A percentile compares a stretch with the other conserved stretches of the same genome.
phyloP scores from a whole-genome alignment of 1,140 invertebrate genomes.

The Heliothis virescens region DNA sequence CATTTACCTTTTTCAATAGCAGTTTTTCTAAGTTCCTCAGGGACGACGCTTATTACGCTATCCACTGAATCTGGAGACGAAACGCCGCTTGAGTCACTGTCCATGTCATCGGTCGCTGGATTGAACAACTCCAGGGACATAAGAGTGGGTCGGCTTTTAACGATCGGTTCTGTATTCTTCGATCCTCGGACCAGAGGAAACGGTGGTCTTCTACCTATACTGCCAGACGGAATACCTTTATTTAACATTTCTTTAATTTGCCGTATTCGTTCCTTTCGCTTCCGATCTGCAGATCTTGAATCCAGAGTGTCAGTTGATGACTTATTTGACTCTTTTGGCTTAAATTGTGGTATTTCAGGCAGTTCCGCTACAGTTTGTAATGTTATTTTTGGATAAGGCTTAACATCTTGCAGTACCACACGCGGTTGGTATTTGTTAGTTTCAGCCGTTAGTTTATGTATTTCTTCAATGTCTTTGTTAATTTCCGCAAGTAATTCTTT shows the following conservation, averaged over 20 bases:
- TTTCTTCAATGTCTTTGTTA: slow-evolving; percentile 85
- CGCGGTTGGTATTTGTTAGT: slow-evolving; percentile 80
- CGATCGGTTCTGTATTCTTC: slow-evolving; percentile 83
- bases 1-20: slow-evolving; percentile 80
- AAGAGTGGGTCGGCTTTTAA: slow-evolving; percentile 88
- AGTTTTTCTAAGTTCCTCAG: slow-evolving; percentile 80
- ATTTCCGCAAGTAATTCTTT: slow-evolving; percentile 84
- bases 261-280: slow-evolving; percentile 87
- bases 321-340: slow-evolving; percentile 75
- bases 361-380: slow-evolving; percentile 87
- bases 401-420: slow-evolving; percentile 82
- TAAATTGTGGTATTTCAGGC: slow-evolving; percentile 87
- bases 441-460: slow-evolving; percentile 84
- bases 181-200: slow-evolving; percentile 89
- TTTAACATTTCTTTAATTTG: slow-evolving; percentile 90
- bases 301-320: slow-evolving; percentile 76
- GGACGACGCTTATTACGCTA: slow-evolving; percentile 91
- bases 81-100: slow-evolving; percentile 94
- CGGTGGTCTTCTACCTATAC: slow-evolving; percentile 86
- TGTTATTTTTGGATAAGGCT: slow-evolving; percentile 87
- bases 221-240: slow-evolving; percentile 76
- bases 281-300: slow-evolving; percentile 77
- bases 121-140: slow-evolving; percentile 95
- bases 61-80: slow-evolving; percentile 95
- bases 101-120: slow-evolving; percentile 95